Percentiles rank a stretch among this genome's conserved stretches.
Evolutionary conservation across 2,113 vertebrate species (phyloP).

Genomic region (Chloropsis hardwickii): DNA sequence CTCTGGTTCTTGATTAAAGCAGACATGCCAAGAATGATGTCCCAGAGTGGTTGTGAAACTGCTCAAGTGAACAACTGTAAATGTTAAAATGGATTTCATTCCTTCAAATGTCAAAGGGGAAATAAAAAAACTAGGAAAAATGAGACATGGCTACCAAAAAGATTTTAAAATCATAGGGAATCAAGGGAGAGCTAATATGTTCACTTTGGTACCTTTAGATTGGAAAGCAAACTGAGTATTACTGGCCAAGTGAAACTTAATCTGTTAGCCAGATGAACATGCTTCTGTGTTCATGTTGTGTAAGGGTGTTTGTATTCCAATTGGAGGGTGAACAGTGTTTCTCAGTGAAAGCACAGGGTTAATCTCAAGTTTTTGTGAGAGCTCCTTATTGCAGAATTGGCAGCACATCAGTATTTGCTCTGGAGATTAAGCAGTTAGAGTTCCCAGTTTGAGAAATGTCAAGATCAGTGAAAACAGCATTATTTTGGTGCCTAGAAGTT

Average conservation of each 20-base stretch:
- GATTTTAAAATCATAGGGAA: background rate
- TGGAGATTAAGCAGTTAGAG: background rate
- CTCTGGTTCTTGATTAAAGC: background rate
- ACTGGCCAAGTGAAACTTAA: background rate
- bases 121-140: background rate
- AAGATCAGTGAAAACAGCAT: background rate
- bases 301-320: background rate
- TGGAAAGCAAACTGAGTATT: background rate
- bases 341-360: background rate
- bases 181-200: background rate
- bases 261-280: background rate
- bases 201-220: background rate
- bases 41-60: background rate
- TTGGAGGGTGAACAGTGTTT: background rate
- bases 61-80: background rate
- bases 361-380: background rate
- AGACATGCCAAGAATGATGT: background rate
- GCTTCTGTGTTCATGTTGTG: background rate
- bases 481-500: background rate
- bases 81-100: background rate
- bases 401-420: background rate
- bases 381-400: background rate
- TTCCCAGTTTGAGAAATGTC: background rate
- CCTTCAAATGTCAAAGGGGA: background rate
- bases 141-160: background rate